phyloP scores from a whole-genome alignment of 2,113 vertebrate genomes.

The Marmota monax region DNA sequence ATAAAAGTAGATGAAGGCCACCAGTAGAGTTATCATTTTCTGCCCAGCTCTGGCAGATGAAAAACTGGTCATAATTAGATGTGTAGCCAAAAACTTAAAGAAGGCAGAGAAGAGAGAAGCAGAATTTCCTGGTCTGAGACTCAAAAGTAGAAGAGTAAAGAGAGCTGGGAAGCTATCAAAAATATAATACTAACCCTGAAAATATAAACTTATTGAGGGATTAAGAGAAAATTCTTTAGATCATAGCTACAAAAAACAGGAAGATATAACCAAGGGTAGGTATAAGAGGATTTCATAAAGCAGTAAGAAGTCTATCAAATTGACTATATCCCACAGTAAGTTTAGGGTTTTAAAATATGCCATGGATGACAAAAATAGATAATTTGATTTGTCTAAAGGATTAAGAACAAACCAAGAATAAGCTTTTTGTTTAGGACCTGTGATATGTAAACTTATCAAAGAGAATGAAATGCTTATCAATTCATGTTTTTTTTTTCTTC shows the following conservation, averaged over 20 bases:
- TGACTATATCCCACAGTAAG: not conserved
- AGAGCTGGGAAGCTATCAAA: slow-evolving; percentile 1
- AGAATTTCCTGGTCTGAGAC: slow-evolving; percentile 10
- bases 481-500: too few relatives aligned
- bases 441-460: not conserved
- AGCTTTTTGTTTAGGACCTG: not conserved
- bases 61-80: slow-evolving; percentile 37
- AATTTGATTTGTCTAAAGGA: slow-evolving; percentile 18
- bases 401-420: not conserved
- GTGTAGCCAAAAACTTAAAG: slow-evolving; percentile 11
- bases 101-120: not conserved
- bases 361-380: not conserved
- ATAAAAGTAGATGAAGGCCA: slow-evolving; percentile 6
- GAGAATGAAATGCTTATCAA: not conserved
- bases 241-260: not conserved
- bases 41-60: slow-evolving; percentile 17
- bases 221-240: slow-evolving; percentile 13
- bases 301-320: not conserved
- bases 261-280: not conserved
- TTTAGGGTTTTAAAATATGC: slow-evolving; percentile 24
- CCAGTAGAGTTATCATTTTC: not conserved
- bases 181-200: slow-evolving; percentile 20
- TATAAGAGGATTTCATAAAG: slow-evolving; percentile 9
- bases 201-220: slow-evolving; percentile 13
- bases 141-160: not conserved